These are phyloP conservation scores for Steromphala cineraria DNA, from an alignment of 2,888 invertebrate species.

Conservation along the genomic window DNA sequence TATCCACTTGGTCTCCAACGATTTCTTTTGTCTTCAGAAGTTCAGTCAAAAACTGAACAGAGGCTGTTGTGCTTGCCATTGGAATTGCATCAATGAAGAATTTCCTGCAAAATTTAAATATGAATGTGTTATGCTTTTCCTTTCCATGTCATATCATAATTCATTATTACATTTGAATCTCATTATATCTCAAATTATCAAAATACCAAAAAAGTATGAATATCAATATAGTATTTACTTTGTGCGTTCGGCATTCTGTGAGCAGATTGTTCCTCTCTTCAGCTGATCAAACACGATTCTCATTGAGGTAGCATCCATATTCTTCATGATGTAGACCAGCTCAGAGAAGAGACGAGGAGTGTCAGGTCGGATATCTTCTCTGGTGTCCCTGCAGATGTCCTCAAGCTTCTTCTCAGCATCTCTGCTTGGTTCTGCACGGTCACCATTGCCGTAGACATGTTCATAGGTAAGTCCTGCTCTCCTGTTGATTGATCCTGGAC, in stretches of 20 bases:
- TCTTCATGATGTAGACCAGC: slow-evolving; percentile 74
- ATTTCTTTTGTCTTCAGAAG: slow-evolving; percentile 83
- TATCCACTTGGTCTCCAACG: slow-evolving; percentile 81
- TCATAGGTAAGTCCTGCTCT: slow-evolving; percentile 37
- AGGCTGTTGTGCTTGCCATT: slow-evolving; percentile 88
- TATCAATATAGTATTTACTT: slow-evolving; percentile 43
- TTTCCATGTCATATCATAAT: not conserved
- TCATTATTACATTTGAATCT: not conserved
- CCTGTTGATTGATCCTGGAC: slow-evolving; percentile 11
- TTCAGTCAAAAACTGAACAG: slow-evolving; percentile 89
- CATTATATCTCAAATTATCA: not conserved
- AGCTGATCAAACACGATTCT: slow-evolving; percentile 53
- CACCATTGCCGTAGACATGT: slow-evolving; percentile 35
- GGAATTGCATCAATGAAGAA: slow-evolving; percentile 90
- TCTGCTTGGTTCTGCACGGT: slow-evolving; percentile 24
- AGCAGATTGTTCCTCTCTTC: slow-evolving; percentile 50
- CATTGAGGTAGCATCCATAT: slow-evolving; percentile 71
- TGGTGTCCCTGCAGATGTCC: slow-evolving; percentile 59
- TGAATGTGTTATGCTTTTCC: not conserved
- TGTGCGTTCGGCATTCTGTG: slow-evolving; percentile 50
- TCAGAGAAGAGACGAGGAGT: slow-evolving; percentile 76
- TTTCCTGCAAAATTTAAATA: slow-evolving; percentile 78
- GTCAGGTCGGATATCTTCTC: slow-evolving; percentile 73
- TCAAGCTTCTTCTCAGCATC: slow-evolving; percentile 53
- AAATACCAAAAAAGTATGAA: too few species aligned